Conservation (phyloP, 1,140 invertebrate species). For the Magallana gigas region DNA sequence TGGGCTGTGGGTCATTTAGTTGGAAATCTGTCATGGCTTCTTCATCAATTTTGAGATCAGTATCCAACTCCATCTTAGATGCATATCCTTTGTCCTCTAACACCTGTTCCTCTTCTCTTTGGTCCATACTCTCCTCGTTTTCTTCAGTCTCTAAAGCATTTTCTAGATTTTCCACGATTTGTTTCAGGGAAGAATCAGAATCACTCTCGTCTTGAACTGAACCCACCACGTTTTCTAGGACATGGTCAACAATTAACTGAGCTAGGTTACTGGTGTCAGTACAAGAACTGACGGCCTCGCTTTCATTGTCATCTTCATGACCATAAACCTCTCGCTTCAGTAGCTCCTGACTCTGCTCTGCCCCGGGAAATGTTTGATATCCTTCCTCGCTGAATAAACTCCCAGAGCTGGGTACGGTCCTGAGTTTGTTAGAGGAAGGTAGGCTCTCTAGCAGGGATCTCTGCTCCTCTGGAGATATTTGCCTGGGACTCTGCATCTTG, state of each 20-base stretch:
- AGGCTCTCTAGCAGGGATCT: neutral
- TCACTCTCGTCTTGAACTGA: slow-evolving; percentile 52
- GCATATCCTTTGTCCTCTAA: slow-evolving; percentile 3
- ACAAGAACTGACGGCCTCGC: slow-evolving; percentile 30
- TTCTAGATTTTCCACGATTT: neutral
- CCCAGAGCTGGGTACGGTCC: slow-evolving; percentile 3
- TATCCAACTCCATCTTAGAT: neutral
- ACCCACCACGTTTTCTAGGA: slow-evolving; percentile 53
- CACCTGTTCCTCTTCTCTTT: neutral
- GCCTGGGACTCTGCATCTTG: neutral
- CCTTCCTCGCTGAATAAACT: slow-evolving; percentile 17
- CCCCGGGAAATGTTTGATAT: slow-evolving; percentile 12
- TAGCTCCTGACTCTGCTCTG: slow-evolving; percentile 17
- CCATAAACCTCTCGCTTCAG: neutral
- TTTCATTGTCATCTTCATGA: neutral
- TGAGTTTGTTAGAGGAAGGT: slow-evolving; percentile 5
- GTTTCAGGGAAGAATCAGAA: neutral
- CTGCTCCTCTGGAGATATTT: neutral
- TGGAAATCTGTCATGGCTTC: slow-evolving; percentile 15
- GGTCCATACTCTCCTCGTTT: neutral
- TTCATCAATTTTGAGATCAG: slow-evolving; percentile 25
- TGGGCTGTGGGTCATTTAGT: neutral
- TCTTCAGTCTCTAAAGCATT: slow-evolving; percentile 7
- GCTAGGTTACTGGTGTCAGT: slow-evolving; percentile 54
- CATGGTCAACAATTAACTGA: slow-evolving; percentile 56